Percentiles rank a stretch among this genome's conserved stretches.
Conservation (phyloP, 2,888 invertebrate species). For the Drepanosiphum platanoidis region DNA sequence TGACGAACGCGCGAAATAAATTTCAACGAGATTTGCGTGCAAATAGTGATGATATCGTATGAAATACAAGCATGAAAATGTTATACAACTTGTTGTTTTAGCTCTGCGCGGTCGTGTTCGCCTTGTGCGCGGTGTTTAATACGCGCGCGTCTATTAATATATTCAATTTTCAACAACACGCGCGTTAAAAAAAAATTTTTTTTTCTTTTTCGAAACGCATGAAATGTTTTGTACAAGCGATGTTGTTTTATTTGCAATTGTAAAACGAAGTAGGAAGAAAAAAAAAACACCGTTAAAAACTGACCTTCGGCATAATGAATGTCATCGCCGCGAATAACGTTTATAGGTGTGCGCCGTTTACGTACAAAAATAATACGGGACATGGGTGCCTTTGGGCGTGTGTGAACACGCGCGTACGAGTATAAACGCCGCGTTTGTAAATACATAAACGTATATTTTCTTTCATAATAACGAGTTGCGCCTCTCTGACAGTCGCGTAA, state of each 20-base stretch:
- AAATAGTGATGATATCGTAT: neutral
- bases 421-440: neutral
- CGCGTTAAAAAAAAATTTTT: neutral
- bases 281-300: neutral
- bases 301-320: conserved; percentile 34
- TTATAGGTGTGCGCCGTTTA: neutral
- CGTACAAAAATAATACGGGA: neutral
- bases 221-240: neutral
- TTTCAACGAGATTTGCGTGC: neutral
- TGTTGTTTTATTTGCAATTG: neutral
- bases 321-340: conserved; percentile 8
- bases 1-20: neutral
- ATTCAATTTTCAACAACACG: neutral
- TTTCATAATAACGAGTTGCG: too few relatives aligned
- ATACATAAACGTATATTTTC: too few relatives aligned
- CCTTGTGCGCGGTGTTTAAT: neutral
- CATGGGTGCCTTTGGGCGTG: neutral
- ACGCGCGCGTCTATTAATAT: neutral
- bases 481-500: too few relatives aligned
- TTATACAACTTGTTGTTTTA: conserved; percentile 8
- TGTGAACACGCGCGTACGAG: neutral
- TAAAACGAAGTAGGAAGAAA: too few relatives aligned
- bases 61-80: too few relatives aligned
- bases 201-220: neutral
- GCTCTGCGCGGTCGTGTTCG: neutral